These are phyloP conservation scores for Zosterops hypoxanthus DNA, from an alignment of 2,113 vertebrate genomes.

Conservation along the genomic window DNA sequence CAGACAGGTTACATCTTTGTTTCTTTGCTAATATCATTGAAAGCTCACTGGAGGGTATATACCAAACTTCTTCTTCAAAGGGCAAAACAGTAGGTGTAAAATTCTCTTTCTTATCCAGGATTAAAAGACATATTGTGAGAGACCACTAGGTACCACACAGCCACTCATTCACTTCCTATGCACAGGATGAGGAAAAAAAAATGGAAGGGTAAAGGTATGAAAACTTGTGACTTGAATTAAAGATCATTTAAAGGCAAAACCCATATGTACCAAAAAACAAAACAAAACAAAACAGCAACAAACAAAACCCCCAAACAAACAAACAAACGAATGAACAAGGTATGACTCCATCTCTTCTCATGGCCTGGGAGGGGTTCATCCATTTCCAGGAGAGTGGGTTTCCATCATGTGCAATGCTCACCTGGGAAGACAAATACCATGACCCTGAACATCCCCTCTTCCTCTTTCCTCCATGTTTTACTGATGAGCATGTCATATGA, in stretches of 20 bases:
- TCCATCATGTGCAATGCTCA: fast-evolving
- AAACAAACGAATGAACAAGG: not conserved
- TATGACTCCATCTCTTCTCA: not conserved
- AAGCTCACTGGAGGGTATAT: not conserved
- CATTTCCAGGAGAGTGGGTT: not conserved
- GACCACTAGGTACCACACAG: too few species aligned
- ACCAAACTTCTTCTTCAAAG: not conserved
- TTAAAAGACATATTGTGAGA: not conserved
- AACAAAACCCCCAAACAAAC: not conserved
- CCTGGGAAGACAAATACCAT: not conserved
- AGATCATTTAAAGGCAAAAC: not conserved
- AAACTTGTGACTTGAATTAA: not conserved
- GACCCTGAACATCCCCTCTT: not conserved
- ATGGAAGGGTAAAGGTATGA: not conserved
- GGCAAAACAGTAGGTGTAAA: not conserved
- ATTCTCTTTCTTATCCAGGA: not conserved
- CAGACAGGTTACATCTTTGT: not conserved
- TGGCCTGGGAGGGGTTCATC: not conserved
- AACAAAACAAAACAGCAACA: not conserved
- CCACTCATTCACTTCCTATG: not conserved
- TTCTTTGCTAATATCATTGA: not conserved
- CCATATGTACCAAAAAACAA: not conserved
- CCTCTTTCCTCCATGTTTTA: not conserved
- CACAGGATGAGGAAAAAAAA: not conserved
- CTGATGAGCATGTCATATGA: too few species aligned